A percentile compares a stretch with the other conserved stretches of the same genome.
These are phyloP conservation scores for Drosophila simulans DNA, from an alignment of 1,140 invertebrate genomes.

Conservation along the genomic window DNA sequence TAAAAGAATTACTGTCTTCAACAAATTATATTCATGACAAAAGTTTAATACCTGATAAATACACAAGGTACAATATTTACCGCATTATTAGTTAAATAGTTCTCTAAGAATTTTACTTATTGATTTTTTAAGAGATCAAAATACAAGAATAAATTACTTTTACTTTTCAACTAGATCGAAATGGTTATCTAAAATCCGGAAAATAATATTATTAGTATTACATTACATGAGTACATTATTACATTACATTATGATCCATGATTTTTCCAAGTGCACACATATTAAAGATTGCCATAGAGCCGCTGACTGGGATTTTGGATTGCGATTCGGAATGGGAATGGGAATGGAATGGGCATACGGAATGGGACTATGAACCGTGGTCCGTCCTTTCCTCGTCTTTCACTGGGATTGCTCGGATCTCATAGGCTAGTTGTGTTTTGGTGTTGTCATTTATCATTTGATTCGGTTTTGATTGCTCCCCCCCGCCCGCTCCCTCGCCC, in stretches of 20 bases:
- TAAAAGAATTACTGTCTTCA: too few species aligned
- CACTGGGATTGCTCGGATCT: conserved; percentile 39
- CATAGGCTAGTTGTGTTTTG: conserved; percentile 76
- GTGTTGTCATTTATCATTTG: conserved; percentile 84
- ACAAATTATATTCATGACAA: too few species aligned
- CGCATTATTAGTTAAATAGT: too few species aligned
- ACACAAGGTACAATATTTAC: too few species aligned
- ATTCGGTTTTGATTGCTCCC: conserved; percentile 74
- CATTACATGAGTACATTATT: too few species aligned
- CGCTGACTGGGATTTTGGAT: conserved; percentile 32
- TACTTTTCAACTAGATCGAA: too few species aligned
- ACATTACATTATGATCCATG: not conserved
- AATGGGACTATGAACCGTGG: conserved; percentile 10
- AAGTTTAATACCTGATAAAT: too few species aligned
- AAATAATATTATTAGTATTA: not conserved
- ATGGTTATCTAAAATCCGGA: not conserved
- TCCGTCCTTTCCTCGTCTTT: conserved; percentile 21
- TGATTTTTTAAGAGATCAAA: too few species aligned
- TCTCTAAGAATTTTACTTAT: too few species aligned
- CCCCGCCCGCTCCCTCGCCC: conserved; percentile 3
- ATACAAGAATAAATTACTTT: too few species aligned
- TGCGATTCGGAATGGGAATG: conserved; percentile 30
- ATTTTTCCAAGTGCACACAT: conserved; percentile 15
- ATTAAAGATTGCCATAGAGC: conserved; percentile 38
- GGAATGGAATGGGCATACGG: conserved; percentile 4